phyloP scores from a whole-genome alignment of 1,140 invertebrate species.

The Reticulitermes speratus region DNA sequence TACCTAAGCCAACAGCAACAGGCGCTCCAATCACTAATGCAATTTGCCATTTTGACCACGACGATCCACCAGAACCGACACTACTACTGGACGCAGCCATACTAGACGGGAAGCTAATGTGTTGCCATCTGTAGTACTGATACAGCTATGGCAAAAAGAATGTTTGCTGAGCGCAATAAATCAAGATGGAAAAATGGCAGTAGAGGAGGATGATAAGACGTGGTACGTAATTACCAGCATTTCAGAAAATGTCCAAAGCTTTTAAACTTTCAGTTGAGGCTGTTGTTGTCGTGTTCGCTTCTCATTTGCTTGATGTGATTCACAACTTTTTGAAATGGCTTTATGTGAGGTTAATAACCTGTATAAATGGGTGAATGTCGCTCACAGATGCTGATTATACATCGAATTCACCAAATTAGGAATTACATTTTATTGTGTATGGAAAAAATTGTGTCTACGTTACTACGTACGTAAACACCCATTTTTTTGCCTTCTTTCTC shows the following conservation, averaged over 20 bases:
- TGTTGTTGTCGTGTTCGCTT: background rate
- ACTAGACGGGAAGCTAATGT: background rate
- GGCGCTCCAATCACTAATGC: slow-evolving; percentile 77
- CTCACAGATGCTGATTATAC: background rate
- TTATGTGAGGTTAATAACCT: background rate
- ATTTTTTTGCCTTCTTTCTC: background rate
- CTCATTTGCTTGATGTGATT: background rate
- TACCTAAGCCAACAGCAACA: slow-evolving; percentile 75
- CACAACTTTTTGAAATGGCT: background rate
- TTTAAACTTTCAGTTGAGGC: background rate
- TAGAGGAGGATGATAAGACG: slow-evolving; percentile 59
- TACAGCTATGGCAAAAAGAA: background rate
- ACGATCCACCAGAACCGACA: slow-evolving; percentile 29
- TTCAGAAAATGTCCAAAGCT: background rate
- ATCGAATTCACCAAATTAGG: background rate
- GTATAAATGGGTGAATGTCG: background rate
- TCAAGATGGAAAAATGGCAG: slow-evolving; percentile 50
- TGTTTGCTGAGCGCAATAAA: background rate
- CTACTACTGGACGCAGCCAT: slow-evolving; percentile 38
- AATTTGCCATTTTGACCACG: slow-evolving; percentile 67
- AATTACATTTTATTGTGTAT: background rate
- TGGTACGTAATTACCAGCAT: slow-evolving; percentile 49
- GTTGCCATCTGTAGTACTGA: background rate
- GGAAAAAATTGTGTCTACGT: background rate
- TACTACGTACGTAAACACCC: background rate